Conservation (phyloP, 2,113 vertebrate species). For the Colistium nudipinnis region DNA sequence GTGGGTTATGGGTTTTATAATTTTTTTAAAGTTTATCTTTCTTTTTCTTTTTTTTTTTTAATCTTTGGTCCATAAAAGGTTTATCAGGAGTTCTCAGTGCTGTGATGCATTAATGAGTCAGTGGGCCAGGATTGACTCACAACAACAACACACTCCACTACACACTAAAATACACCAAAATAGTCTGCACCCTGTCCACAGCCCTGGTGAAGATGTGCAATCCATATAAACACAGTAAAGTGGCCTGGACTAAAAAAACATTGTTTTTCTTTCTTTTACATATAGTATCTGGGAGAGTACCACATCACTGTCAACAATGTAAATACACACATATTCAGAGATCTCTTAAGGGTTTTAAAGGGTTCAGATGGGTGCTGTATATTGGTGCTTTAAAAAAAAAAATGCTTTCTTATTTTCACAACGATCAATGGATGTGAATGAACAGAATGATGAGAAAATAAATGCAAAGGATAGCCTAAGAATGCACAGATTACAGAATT, state of each 20-base stretch:
- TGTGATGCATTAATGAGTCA: conserved; percentile 2
- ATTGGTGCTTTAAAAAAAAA: conserved; percentile 31
- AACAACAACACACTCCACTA: background rate
- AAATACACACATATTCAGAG: background rate
- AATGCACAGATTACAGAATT: conserved; percentile 16
- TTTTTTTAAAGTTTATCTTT: background rate
- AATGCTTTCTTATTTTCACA: background rate
- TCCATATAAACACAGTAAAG: conserved; percentile 1
- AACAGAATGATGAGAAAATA: background rate
- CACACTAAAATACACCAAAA: background rate
- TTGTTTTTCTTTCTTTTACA: conserved; percentile 4
- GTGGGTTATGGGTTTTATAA: background rate
- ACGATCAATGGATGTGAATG: conserved; percentile 39
- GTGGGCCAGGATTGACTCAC: conserved; percentile 1
- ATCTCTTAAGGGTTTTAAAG: conserved; percentile 10
- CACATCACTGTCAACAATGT: background rate
- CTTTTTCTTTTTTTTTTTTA: background rate
- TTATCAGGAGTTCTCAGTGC: background rate
- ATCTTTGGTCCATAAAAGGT: background rate
- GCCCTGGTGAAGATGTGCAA: background rate
- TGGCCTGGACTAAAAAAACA: background rate
- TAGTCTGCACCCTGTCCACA: no score
- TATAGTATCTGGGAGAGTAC: background rate
- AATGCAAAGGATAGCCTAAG: background rate
- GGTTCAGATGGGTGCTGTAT: background rate